Evolutionary conservation across 35 echinoderm and acorn worm genomes (phyloP).

Genomic region (Heliocidaris tuberculata): DNA sequence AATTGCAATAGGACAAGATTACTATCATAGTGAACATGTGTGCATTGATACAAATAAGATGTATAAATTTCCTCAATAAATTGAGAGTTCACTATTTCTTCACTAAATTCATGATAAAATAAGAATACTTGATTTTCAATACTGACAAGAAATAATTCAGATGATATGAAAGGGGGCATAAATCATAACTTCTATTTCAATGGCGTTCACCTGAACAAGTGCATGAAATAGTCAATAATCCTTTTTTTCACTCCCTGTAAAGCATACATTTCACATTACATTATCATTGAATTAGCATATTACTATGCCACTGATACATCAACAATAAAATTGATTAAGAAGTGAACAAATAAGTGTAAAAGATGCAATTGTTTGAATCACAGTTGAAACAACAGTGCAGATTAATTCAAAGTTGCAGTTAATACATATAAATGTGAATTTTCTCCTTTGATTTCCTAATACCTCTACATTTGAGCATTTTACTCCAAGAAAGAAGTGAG

Average conservation of each 20-base stretch:
- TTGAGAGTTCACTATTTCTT: neutral
- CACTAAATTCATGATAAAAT: too few species aligned
- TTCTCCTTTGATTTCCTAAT: neutral
- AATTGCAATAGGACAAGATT: neutral
- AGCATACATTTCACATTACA: neutral
- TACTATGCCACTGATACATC: neutral
- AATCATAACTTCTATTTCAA: neutral
- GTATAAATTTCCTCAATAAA: neutral
- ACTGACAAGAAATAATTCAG: neutral
- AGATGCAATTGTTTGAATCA: slow-evolving; percentile 3
- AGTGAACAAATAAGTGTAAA: neutral
- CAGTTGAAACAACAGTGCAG: neutral
- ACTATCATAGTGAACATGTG: neutral
- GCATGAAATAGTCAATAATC: neutral
- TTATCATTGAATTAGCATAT: neutral
- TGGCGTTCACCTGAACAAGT: neutral
- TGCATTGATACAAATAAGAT: neutral
- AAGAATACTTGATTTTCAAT: neutral
- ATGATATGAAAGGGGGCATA: neutral
- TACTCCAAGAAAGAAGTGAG: neutral
- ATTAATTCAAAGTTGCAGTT: neutral
- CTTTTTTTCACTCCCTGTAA: neutral
- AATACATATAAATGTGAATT: neutral
- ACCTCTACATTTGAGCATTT: neutral
- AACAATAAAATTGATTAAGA: neutral